phyloP scores from a whole-genome alignment of 2,797 vertebrate genomes.

The Australoheros facetus region DNA sequence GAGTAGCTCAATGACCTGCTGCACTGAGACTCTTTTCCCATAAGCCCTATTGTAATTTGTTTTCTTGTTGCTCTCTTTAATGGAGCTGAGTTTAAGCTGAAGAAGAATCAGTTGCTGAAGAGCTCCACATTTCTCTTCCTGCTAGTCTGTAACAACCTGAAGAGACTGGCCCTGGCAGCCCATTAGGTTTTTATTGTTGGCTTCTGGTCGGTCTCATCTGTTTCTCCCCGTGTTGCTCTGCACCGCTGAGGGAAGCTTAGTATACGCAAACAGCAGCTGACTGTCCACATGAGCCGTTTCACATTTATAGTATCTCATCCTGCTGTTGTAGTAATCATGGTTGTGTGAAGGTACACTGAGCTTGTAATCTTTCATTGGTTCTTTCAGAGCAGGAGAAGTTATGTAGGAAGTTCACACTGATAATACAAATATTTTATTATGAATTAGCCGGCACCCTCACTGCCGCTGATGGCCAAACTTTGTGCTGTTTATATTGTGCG shows the following conservation, averaged over 20 bases:
- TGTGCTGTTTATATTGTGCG: conserved; percentile 20
- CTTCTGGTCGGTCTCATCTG: neutral
- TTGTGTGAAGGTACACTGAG: neutral
- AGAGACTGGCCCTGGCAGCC: conserved; percentile 2
- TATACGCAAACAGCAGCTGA: neutral
- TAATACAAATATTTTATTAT: neutral
- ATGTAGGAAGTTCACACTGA: neutral
- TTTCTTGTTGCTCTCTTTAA: neutral
- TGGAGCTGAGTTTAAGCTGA: neutral
- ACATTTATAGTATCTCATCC: neutral
- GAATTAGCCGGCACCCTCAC: neutral
- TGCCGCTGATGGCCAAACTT: conserved; percentile 9
- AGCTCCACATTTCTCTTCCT: neutral
- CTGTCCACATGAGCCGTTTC: neutral
- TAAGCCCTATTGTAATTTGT: neutral
- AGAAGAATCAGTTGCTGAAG: neutral
- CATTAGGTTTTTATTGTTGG: conserved; percentile 15
- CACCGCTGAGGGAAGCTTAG: neutral
- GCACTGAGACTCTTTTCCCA: neutral
- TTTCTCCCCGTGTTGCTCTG: conserved; percentile 1
- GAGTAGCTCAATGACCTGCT: neutral
- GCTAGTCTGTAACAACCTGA: conserved; percentile 19
- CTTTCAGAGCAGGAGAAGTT: neutral
- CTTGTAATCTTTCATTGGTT: neutral
- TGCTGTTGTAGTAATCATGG: neutral